Evolutionary conservation across 2,113 vertebrate species (phyloP).

Genomic region (Sorex araneus): DNA sequence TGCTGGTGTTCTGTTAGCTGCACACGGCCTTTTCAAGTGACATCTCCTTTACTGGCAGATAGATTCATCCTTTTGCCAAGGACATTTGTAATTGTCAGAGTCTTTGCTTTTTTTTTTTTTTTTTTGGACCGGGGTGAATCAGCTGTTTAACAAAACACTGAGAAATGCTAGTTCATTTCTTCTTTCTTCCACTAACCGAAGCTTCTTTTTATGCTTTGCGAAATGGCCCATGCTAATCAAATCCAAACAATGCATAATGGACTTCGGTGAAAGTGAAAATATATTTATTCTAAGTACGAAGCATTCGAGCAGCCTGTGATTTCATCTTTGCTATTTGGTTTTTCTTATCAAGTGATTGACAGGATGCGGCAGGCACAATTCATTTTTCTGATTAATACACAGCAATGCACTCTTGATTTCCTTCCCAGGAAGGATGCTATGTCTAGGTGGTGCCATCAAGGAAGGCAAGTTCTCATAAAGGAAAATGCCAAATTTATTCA

Average conservation of each 20-base stretch:
- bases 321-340: constrained; percentile 77
- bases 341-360: constrained; percentile 81
- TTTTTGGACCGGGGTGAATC: constrained; percentile 55
- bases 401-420: constrained; percentile 77
- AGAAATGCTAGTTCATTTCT: constrained; percentile 47
- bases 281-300: constrained; percentile 78
- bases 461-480: constrained; percentile 49
- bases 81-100: constrained; percentile 74
- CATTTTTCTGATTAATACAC: constrained; percentile 84
- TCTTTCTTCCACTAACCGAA: not conserved
- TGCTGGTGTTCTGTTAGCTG: constrained; percentile 70
- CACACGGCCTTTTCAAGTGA: constrained; percentile 71
- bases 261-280: constrained; percentile 70
- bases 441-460: constrained; percentile 35
- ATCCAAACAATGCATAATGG: constrained; percentile 67
- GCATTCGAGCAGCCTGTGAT: constrained; percentile 72
- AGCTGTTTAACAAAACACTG: constrained; percentile 68
- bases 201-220: constrained; percentile 62
- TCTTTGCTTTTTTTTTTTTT: constrained; percentile 57
- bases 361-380: constrained; percentile 70
- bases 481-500: constrained; percentile 59
- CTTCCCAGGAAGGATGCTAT: constrained; percentile 60
- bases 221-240: constrained; percentile 74
- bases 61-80: constrained; percentile 83
- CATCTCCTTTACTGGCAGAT: constrained; percentile 77